phyloP scores from a whole-genome alignment of 2,888 invertebrate genomes.

The Melanotus villosus region DNA sequence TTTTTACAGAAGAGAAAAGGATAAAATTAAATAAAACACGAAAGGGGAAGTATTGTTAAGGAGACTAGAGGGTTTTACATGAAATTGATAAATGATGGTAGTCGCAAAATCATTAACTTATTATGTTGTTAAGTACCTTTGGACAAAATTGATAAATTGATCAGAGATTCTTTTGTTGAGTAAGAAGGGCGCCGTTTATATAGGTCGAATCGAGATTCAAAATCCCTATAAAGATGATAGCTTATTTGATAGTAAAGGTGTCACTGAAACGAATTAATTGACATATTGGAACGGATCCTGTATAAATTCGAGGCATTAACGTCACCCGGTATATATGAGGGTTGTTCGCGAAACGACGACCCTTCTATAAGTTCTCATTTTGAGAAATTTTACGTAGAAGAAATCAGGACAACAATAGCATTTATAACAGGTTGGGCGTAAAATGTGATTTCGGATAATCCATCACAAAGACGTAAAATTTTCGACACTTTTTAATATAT shows the following conservation, averaged over 20 bases:
- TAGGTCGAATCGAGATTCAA: constrained; percentile 17
- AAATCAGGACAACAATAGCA: constrained; percentile 30
- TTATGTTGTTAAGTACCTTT: not conserved
- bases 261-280: constrained; percentile 23
- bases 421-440: constrained; percentile 28
- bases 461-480: constrained; percentile 24
- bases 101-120: not conserved
- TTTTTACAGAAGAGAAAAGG: too few species aligned
- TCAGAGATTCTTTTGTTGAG: not conserved
- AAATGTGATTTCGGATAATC: constrained; percentile 37
- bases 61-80: too few species aligned
- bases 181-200: constrained; percentile 12
- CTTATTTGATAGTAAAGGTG: constrained; percentile 23
- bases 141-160: constrained; percentile 1
- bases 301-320: constrained; percentile 23
- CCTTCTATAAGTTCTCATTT: constrained; percentile 16
- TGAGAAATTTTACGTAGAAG: constrained; percentile 13
- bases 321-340: constrained; percentile 12
- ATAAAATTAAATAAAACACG: too few species aligned
- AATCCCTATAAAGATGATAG: constrained; percentile 22
- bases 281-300: constrained; percentile 16
- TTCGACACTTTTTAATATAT: constrained; percentile 35
- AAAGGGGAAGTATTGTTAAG: too few species aligned
- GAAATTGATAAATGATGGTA: not conserved
- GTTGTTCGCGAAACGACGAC: constrained; percentile 10